Base-by-base conservation (phyloP, 2,888 invertebrate genomes). In the Tetranychus piercei region DNA sequence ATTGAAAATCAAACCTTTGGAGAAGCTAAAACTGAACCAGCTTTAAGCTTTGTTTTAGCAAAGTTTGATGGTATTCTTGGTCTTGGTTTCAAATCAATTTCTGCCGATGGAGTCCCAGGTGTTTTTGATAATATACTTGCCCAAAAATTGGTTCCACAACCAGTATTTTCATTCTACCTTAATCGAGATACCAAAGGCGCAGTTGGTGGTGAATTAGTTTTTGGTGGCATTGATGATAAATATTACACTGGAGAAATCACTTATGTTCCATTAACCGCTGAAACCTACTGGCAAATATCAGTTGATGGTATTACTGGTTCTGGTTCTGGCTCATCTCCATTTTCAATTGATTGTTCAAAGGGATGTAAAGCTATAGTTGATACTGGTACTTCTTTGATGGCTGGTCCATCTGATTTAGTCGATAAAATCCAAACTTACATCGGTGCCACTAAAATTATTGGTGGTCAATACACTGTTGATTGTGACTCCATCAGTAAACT, bases 51-150 rank as follows among this genome's bases (percentile, higher is more conserved):
- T 85, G 92, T 99, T 44, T 95, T 95, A 71, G 99, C 96, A 77
- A 96, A 96, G 85, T 99, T 99, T 84, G 99, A 99, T 84, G 95
- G 99, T 77, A 97, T 99, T 81, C 87, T 99, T 74, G 97, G 97
- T 77, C 88, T 97, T 88, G 95, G 88, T 1, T 97, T 92, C 83
- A 86, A 87, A 79, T 88, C 87, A 44, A 95, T 99, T 81, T 87
- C 96, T 0, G 94, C 96, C 77, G 94, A 95, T 84, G 88, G 89
- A 76, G 94, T 97, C 72, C 84, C 86, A 72, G 94, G 97, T 0
- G 91, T 94, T 73, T 94, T 97, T 83, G 89, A 95, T 84, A 90
- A 89, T 82, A 92, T 97, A 91, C 86, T 92, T 77, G 85, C 87
- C 65, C 95, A 97, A 84, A 80, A 81, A 18, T 79, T 83, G 3